Base-by-base conservation (phyloP, 2,888 invertebrate genomes). In the Cheilosia grossa region DNA sequence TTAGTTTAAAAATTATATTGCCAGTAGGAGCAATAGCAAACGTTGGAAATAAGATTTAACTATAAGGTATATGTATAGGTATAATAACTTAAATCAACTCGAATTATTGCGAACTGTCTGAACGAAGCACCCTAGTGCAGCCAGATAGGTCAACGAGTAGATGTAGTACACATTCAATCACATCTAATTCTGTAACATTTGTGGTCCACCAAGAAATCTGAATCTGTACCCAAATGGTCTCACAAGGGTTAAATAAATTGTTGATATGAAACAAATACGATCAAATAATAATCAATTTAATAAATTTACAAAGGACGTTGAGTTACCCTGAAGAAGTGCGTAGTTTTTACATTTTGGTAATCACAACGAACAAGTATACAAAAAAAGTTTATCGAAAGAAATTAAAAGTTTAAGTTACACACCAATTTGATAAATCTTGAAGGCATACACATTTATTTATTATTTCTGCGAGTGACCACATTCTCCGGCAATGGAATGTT, bases 201-300 rank as follows among this genome's bases (percentile, higher is more conserved):
- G 2, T 21, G 13, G 13, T 4, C 9, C 49, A 9, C 19, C 21
- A 21, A 13, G 10, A 21, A 19, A 49, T 49, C 21, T 21, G 49
- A 49, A 49, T 13, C 4, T 24, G 13, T 51, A 21, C 51, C 30
- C n/a, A 33, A 15, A 24, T 24, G 51, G 51, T 51, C 51, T 51
- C 24, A 66, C 53, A 80, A 24, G 69, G 54, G 49, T 44, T 66
- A 66, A 77, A 24, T 44, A 19, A 64, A 70, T 30, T 21, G 58
- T 80, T 83, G 79, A 90, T 91, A 91, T 91, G 91, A 91, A 90
- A 90, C 91, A 91, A 91, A 91, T 91, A 91, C 91, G 91, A 91
- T 88, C 90, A 90, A 89, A 91, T 91, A 91, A 91, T 90, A 91
- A 91, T 91, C 91, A 88, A 90, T 90, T 90, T 90, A 91, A 91